Percentiles rank a stretch among this genome's conserved stretches.
phyloP scores from a whole-genome alignment of 1,140 invertebrate genomes.

The Anastatus disparis region DNA sequence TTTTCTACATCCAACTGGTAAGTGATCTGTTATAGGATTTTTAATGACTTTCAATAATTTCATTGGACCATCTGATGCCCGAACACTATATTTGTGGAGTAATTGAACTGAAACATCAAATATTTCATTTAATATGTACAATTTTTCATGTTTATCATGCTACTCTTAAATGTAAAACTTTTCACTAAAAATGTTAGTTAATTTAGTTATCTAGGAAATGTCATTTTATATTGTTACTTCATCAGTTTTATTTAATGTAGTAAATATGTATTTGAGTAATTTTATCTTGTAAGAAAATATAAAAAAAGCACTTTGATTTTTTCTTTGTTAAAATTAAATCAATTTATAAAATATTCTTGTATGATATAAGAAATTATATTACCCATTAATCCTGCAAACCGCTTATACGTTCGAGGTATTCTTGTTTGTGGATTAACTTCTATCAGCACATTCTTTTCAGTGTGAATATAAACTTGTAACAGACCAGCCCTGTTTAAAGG shows the following conservation, averaged over 20 bases:
- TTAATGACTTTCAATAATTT: slow-evolving; percentile 97
- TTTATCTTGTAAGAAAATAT: no score
- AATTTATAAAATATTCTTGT: no score
- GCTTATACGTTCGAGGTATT: slow-evolving; percentile 97
- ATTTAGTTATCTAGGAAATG: no score
- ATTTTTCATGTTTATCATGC: no score
- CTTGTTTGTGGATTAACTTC: slow-evolving; percentile 98
- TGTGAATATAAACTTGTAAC: slow-evolving; percentile 94
- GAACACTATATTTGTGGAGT: slow-evolving; percentile 92
- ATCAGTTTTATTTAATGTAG: no score
- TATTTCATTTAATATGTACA: no score
- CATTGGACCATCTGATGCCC: slow-evolving; percentile 88
- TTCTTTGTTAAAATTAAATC: no score
- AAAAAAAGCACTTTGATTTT: no score
- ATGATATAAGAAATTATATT: slow-evolving; percentile 60
- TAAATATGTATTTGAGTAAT: no score
- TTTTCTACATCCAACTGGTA: slow-evolving; percentile 95
- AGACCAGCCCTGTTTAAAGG: slow-evolving; percentile 92
- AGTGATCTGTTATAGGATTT: slow-evolving; percentile 94
- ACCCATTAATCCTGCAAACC: slow-evolving; percentile 99
- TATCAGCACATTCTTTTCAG: slow-evolving; percentile 96
- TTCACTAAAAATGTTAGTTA: no score
- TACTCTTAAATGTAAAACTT: no score
- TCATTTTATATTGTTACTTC: no score
- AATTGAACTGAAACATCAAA: slow-evolving; percentile 85